Conservation (phyloP, 2,888 invertebrate species). For the Folsomia manolachei region DNA sequence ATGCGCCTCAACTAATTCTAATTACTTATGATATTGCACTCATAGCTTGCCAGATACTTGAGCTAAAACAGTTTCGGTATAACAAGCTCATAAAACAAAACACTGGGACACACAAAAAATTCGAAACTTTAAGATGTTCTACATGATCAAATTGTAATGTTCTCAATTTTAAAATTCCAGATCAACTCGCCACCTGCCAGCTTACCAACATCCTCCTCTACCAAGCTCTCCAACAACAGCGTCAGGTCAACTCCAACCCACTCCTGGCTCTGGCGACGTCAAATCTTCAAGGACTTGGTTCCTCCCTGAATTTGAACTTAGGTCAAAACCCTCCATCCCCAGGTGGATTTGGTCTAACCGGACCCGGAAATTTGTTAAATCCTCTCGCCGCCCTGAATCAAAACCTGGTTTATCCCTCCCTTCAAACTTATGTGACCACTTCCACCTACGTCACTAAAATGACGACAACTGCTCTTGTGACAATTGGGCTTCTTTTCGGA, state of each 20-base stretch:
- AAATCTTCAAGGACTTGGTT: slow-evolving; percentile 36
- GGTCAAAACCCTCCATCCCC: not conserved
- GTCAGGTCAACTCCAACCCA: slow-evolving; percentile 22
- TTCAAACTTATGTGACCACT: slow-evolving; percentile 46
- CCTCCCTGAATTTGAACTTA: slow-evolving; percentile 24
- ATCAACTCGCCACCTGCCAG: slow-evolving; percentile 49
- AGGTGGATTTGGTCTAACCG: not conserved
- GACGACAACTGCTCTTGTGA: slow-evolving; percentile 45
- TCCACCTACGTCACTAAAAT: slow-evolving; percentile 43
- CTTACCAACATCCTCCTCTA: slow-evolving; percentile 50
- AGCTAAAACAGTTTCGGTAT: no score
- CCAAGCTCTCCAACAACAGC: slow-evolving; percentile 46
- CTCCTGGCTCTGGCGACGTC: slow-evolving; percentile 30
- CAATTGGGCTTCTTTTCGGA: slow-evolving; percentile 49
- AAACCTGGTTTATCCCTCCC: slow-evolving; percentile 41
- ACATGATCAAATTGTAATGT: no score
- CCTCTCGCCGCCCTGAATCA: slow-evolving; percentile 39
- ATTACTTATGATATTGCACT: no score
- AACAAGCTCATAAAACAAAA: no score
- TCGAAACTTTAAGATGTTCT: no score
- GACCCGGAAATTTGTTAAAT: slow-evolving; percentile 29
- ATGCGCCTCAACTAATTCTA: no score
- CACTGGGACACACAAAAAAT: no score
- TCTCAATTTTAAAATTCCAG: slow-evolving; percentile 26
- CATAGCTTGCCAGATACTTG: no score